Evolutionary conservation across 2,113 vertebrate genomes (phyloP).

Genomic region (Myocastor coypus): DNA sequence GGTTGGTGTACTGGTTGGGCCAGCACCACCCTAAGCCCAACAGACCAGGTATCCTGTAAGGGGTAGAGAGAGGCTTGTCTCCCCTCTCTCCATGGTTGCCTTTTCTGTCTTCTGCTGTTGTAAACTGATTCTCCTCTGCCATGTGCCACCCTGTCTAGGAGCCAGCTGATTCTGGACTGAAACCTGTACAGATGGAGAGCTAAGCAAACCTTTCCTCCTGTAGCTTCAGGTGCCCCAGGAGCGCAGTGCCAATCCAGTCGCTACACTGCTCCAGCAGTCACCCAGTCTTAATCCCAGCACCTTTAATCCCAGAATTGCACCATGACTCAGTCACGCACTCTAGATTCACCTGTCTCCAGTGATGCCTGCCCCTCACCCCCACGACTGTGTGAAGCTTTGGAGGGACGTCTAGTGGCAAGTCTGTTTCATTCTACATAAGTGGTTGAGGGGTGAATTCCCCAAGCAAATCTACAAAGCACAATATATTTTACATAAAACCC

Average conservation of each 20-base stretch:
- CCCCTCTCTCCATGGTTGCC: neutral
- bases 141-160: neutral
- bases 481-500: neutral
- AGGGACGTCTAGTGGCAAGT: neutral
- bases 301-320: neutral
- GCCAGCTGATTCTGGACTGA: neutral
- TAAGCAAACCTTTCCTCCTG: neutral
- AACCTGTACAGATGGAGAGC: neutral
- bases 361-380: neutral
- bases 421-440: neutral
- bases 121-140: neutral
- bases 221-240: neutral
- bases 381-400: neutral
- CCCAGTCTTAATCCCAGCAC: neutral
- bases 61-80: neutral
- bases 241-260: neutral
- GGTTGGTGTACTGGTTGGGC: neutral
- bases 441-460: neutral
- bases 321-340: neutral
- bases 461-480: neutral
- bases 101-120: neutral
- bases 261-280: neutral
- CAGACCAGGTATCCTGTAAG: neutral
- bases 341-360: neutral
- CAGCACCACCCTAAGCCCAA: neutral